These are phyloP conservation scores for Pachymerium ferrugineum DNA, from an alignment of 2,888 invertebrate species.

Conservation along the genomic window DNA sequence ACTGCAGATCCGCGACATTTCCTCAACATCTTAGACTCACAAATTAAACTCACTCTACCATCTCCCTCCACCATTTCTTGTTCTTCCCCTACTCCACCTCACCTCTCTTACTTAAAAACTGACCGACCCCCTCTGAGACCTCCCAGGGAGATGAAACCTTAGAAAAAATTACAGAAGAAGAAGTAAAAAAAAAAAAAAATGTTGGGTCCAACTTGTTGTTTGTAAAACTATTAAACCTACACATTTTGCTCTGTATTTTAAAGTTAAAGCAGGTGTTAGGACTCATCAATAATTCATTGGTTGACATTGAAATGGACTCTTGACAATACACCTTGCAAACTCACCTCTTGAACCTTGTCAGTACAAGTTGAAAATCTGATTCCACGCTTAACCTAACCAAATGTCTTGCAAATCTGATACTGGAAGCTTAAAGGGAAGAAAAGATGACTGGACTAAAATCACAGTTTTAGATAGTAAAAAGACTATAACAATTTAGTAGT, in stretches of 20 bases:
- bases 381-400: neutral
- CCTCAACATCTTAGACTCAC: conserved; percentile 2
- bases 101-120: neutral
- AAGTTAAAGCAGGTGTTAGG: neutral
- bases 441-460: too few species aligned
- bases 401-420: neutral
- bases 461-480: too few species aligned
- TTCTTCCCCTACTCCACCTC: neutral
- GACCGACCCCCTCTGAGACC: neutral
- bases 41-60: neutral
- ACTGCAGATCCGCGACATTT: neutral
- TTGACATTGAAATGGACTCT: neutral
- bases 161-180: neutral
- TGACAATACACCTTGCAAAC: neutral
- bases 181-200: neutral
- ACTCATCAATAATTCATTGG: neutral
- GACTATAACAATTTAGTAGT: too few species aligned
- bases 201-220: neutral
- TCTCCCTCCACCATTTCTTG: neutral
- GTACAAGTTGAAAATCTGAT: neutral
- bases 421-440: too few species aligned
- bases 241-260: neutral
- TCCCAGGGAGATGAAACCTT: neutral
- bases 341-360: neutral
- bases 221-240: neutral